phyloP scores from a whole-genome alignment of 2,797 vertebrate species.

The Siniperca scherzeri region DNA sequence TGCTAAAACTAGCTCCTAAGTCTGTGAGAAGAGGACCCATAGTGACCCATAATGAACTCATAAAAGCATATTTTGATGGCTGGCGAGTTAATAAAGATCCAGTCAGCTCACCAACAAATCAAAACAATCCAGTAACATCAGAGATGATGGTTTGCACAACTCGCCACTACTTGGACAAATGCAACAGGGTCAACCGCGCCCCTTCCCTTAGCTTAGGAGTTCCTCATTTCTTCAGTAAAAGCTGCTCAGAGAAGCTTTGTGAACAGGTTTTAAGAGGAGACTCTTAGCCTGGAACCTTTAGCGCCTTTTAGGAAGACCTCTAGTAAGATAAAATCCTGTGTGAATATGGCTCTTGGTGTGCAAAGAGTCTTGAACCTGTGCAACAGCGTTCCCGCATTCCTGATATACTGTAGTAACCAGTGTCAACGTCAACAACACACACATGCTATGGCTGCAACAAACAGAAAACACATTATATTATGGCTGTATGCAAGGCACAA shows the following conservation, averaged over 20 bases:
- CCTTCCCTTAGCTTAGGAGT: neutral
- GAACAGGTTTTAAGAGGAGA: slow-evolving; percentile 2
- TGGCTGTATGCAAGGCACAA: slow-evolving; percentile 42
- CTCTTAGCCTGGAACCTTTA: neutral
- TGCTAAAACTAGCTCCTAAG: neutral
- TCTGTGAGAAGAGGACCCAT: neutral
- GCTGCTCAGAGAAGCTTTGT: neutral
- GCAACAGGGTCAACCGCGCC: neutral
- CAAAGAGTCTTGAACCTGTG: slow-evolving; percentile 19
- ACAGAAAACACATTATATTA: neutral
- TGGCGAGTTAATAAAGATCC: neutral
- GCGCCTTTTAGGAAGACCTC: neutral
- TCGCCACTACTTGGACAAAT: too few species aligned
- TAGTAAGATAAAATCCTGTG: neutral
- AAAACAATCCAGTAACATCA: neutral
- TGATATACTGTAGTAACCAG: slow-evolving; percentile 12
- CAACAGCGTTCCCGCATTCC: neutral
- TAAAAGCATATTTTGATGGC: neutral
- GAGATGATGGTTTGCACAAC: slow-evolving; percentile 2
- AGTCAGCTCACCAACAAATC: neutral
- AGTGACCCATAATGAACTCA: neutral
- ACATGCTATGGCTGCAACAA: slow-evolving; percentile 9
- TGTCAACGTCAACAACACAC: slow-evolving; percentile 10
- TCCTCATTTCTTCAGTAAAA: neutral
- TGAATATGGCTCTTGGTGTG: neutral